Percentiles rank a stretch among this genome's conserved stretches.
phyloP scores from a whole-genome alignment of 92 coral and sea anemone species.

The Zoanthus sociatus region DNA sequence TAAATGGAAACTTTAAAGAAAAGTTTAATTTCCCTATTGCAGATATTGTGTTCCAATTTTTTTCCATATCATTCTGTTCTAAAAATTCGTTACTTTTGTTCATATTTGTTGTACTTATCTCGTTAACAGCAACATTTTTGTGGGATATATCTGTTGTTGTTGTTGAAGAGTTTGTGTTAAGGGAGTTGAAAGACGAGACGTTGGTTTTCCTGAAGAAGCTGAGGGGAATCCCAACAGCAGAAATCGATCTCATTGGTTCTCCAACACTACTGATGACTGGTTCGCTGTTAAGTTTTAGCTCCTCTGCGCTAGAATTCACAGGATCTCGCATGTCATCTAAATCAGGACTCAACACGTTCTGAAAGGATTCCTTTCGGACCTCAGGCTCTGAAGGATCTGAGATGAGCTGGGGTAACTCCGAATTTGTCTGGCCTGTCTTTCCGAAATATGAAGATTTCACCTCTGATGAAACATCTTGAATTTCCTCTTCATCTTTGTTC shows the following conservation, averaged over 20 bases:
- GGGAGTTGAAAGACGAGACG: background rate
- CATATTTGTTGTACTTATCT: background rate
- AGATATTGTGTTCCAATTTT: conserved; percentile 31
- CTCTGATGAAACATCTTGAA: conserved; percentile 40
- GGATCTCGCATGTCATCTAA: background rate
- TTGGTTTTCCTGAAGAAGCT: background rate
- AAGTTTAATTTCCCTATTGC: conserved; percentile 31
- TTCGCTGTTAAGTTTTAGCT: conserved; percentile 6
- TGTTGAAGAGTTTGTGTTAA: background rate
- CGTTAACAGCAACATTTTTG: background rate
- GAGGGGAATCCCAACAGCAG: conserved; percentile 37
- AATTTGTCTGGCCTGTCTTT: background rate
- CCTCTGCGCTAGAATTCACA: conserved; percentile 10
- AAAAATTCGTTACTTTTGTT: background rate
- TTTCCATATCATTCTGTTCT: background rate
- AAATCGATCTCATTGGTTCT: conserved; percentile 32
- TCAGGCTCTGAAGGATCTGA: conserved; percentile 3
- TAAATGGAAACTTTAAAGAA: conserved; percentile 29
- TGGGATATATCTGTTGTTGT: background rate
- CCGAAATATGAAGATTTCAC: conserved; percentile 40
- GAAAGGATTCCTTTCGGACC: background rate
- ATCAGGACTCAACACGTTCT: conserved; percentile 2
- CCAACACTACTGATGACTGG: background rate
- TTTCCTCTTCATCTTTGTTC: conserved; percentile 4
- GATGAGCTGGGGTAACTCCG: conserved; percentile 9